Evolutionary conservation across 1,140 invertebrate genomes (phyloP), one percentile per base, ranked within the genome.

Genomic region (Homalodisca vitripennis): DNA sequence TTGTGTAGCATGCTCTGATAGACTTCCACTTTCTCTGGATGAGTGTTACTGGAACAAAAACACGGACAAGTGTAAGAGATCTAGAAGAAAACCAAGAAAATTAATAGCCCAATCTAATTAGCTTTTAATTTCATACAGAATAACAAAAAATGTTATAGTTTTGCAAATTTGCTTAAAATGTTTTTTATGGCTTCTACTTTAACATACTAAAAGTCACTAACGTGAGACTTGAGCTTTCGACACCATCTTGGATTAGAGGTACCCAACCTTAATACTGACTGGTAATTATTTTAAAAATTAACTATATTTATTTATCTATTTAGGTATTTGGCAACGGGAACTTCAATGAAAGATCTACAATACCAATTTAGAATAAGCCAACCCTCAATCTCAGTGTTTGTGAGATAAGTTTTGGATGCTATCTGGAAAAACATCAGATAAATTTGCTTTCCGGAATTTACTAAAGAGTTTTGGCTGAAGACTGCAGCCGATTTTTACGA

Each of bases 241-340:
- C 34, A 41, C 34, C 34, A 41, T 41, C 34, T 41, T 41, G 34
- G 34, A 41, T 41, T 41, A 41, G 34, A 41, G 34, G 34, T 41
- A 41, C 17, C 34, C 34, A 41, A 41, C 34, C 34, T 41, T 46
- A 64, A 34, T 64, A 64, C 32, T 6, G 30, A 62, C 57, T 84
- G 80, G 74, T 77, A 66, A 47, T 47, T 48, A n/a, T n/a, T 66
- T 47, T 22, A 48, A 48, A 47, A 12, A 66, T 24, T 20, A 22
- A 66, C 13, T 47, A 66, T 47, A 6, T 24, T 14, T 47, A 13
- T 51, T 12, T 47, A 24, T 69, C 65, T 69, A 62, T 69, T 26
- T 31, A 62, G 32, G 13, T 34, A 63, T 26, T 53, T 69, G 32
- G 55, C 30, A 20, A 62, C 30, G 26, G 53, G 30, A 69, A 26